Conservation (phyloP, 2,888 invertebrate species). For the Drosophila suboccidentalis region DNA sequence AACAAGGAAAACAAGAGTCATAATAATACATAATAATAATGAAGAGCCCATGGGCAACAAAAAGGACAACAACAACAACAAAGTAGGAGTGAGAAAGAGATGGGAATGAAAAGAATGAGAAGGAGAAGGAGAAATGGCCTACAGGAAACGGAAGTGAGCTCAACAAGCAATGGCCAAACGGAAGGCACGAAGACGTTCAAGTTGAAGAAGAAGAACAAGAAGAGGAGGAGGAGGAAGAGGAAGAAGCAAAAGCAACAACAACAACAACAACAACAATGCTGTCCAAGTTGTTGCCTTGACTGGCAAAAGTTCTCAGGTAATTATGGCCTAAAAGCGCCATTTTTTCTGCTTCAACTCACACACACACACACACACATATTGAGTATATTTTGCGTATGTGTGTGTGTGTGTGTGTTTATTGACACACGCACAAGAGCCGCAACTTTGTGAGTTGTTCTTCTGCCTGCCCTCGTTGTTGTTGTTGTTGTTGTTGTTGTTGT, state of each 20-base stretch:
- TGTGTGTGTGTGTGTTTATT: conserved; percentile 69
- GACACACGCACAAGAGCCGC: conserved; percentile 69
- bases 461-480: conserved; percentile 5
- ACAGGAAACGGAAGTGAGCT: conserved; percentile 76
- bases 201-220: neutral
- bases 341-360: conserved; percentile 51
- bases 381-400: conserved; percentile 41
- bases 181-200: conserved; percentile 27
- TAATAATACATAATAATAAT: conserved; percentile 61
- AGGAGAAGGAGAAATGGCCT: neutral
- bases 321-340: conserved; percentile 79
- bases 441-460: conserved; percentile 40
- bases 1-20: conserved; percentile 23
- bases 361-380: conserved; percentile 16
- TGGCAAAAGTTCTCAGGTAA: conserved; percentile 77
- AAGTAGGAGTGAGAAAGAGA: no score
- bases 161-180: conserved; percentile 61
- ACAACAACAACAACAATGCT: conserved; percentile 5
- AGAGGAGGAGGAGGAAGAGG: neutral
- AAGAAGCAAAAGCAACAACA: neutral
- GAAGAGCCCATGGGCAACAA: conserved; percentile 45
- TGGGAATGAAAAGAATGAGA: neutral
- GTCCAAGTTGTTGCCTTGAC: conserved; percentile 35
- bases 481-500: conserved; percentile 49
- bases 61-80: neutral